Base-by-base conservation (phyloP, 2,888 invertebrate species). In the Thelaira solivaga region DNA sequence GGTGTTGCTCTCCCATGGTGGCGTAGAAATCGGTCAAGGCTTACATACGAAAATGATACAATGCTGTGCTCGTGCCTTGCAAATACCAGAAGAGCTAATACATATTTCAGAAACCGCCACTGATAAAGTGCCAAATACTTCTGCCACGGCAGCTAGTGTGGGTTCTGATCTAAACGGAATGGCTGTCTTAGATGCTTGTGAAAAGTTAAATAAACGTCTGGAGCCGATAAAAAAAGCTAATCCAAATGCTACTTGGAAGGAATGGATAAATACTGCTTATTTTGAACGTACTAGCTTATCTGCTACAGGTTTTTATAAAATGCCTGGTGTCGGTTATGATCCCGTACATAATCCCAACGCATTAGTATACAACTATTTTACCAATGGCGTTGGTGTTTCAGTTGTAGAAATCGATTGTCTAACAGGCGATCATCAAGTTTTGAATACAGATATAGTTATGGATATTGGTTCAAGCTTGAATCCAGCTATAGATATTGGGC, bases 1-100 rank as follows among this genome's bases (percentile, higher is more conserved):
- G 0, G 96, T 98, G 2, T 90, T 98, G 10, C 83, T 98, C 16
- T 93, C 94, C 0, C 97, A 97, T 86, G 97, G 96, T 31, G 98
- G 97, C n/a, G 94, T 95, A 7, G 98, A 98, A 91, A 98, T 98
- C 94, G 98, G 98, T 0, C 98, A 98, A 90, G 98, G 98, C 1
- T 90, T 99, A 4, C 95, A 97, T 86, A 98, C 96, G 0, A 98
- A 98, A 91, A 96, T 97, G 94, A 93, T 96, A 64, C 97, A 98
- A 92, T 93, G 96, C 10, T 95, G 96, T 3, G 94, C 96, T 47
- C 91, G 93, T 78, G 91, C 91, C 0, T 89, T 97, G 11, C 93
- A 91, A 57, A 92, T 96, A 31, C 92, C 94, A 3, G 86, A 91
- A 0, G 92, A 93, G 0, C 92, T 92, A 83, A 95, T 97, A 83